Evolutionary conservation across 2,888 invertebrate species (phyloP).

Genomic region (Ophioninae sp.): DNA sequence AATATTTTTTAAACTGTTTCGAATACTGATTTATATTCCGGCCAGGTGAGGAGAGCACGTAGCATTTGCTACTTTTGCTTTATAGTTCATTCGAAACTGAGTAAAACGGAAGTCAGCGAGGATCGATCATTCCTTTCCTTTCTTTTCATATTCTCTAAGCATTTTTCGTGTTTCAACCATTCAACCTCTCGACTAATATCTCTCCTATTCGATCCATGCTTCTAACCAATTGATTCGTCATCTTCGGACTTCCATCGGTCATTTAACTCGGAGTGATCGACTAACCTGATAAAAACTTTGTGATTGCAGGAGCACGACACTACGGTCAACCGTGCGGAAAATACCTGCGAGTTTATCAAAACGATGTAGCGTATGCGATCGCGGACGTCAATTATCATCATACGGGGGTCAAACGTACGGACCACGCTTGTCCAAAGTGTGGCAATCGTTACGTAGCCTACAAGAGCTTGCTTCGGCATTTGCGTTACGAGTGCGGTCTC

Average conservation of each 20-base stretch:
- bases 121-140: neutral
- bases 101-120: neutral
- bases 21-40: too few species aligned
- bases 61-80: too few species aligned
- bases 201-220: neutral
- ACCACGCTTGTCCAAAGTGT: constrained; percentile 82
- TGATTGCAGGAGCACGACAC: constrained; percentile 69
- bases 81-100: too few species aligned
- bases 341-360: constrained; percentile 59
- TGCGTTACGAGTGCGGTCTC: constrained; percentile 78
- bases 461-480: constrained; percentile 82
- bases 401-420: constrained; percentile 58
- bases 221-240: neutral
- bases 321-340: constrained; percentile 65
- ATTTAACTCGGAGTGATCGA: constrained; percentile 1
- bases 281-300: constrained; percentile 49
- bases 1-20: too few species aligned
- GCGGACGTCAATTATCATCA: constrained; percentile 53
- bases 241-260: neutral
- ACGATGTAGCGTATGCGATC: constrained; percentile 62
- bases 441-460: constrained; percentile 83
- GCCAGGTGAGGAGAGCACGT: too few species aligned
- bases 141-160: neutral
- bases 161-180: neutral
- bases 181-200: neutral